Percentiles rank a stretch among this genome's conserved stretches.
These are phyloP conservation scores for Scelioninae gen. 1 DNA, from an alignment of 2,888 invertebrate genomes.

Conservation along the genomic window DNA sequence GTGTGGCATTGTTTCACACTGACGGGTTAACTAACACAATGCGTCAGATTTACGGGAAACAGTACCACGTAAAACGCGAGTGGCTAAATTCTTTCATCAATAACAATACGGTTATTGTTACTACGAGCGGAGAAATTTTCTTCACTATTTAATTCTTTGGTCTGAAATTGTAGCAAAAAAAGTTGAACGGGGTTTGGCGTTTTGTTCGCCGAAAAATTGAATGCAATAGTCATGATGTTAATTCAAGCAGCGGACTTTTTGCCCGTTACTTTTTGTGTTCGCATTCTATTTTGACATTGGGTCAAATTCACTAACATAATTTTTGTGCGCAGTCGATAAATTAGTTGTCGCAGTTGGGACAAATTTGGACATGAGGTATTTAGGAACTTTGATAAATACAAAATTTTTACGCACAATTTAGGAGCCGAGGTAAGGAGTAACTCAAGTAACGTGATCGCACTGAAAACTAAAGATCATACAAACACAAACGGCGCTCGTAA, in stretches of 20 bases:
- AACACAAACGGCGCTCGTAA: constrained; percentile 75
- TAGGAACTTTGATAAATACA: constrained; percentile 48
- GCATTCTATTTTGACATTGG: neutral
- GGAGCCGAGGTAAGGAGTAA: constrained; percentile 43
- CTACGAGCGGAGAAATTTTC: constrained; percentile 36
- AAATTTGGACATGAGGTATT: constrained; percentile 43
- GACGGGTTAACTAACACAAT: constrained; percentile 59
- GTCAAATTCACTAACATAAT: neutral
- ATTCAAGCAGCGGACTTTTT: constrained; percentile 17
- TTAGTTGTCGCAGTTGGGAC: neutral
- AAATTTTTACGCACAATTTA: constrained; percentile 50
- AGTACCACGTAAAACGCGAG: constrained; percentile 46
- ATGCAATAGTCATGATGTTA: constrained; percentile 26
- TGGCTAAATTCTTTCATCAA: constrained; percentile 52
- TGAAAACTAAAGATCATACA: constrained; percentile 67
- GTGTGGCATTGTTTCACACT: constrained; percentile 53
- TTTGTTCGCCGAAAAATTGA: constrained; percentile 24
- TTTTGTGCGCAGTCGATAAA: neutral
- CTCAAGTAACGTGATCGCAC: constrained; percentile 60
- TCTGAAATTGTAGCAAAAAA: constrained; percentile 30
- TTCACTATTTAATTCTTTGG: constrained; percentile 53
- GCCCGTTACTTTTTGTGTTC: neutral
- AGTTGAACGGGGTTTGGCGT: constrained; percentile 10
- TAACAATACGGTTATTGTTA: constrained; percentile 60
- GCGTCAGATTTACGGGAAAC: constrained; percentile 57